Conservation (phyloP, 2,113 vertebrate species). For the Macroglossus sobrinus region DNA sequence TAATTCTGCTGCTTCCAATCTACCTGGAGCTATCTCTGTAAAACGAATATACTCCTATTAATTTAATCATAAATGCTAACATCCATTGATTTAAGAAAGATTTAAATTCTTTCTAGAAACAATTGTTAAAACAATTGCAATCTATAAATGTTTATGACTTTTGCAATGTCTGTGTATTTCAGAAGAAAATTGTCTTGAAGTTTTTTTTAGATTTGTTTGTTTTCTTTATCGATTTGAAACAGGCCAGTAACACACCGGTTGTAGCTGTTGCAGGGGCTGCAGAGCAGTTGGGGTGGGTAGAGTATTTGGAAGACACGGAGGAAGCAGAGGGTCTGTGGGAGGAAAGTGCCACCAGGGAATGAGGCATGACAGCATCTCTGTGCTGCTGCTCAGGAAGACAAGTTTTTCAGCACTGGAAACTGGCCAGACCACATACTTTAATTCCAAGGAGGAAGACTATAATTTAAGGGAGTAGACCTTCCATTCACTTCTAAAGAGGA, state of each 20-base stretch:
- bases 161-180: neutral
- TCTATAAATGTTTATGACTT: neutral
- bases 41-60: neutral
- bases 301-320: neutral
- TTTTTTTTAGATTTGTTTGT: neutral
- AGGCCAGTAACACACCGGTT: rapidly evolving
- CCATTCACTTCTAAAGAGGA: neutral
- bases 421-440: neutral
- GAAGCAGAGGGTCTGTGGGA: rapidly evolving
- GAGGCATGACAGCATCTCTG: neutral
- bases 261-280: neutral
- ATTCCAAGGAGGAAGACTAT: neutral
- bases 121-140: neutral
- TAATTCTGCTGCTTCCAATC: neutral
- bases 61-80: neutral
- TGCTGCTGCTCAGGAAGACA: neutral
- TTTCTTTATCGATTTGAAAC: neutral
- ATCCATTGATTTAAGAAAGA: neutral
- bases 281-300: rapidly evolving
- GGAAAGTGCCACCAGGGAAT: rapidly evolving
- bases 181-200: neutral
- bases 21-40: neutral
- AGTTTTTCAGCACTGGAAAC: neutral
- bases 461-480: neutral
- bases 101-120: neutral